phyloP scores from a whole-genome alignment of 2,888 invertebrate species.

The Macrosoma leucophasiata region DNA sequence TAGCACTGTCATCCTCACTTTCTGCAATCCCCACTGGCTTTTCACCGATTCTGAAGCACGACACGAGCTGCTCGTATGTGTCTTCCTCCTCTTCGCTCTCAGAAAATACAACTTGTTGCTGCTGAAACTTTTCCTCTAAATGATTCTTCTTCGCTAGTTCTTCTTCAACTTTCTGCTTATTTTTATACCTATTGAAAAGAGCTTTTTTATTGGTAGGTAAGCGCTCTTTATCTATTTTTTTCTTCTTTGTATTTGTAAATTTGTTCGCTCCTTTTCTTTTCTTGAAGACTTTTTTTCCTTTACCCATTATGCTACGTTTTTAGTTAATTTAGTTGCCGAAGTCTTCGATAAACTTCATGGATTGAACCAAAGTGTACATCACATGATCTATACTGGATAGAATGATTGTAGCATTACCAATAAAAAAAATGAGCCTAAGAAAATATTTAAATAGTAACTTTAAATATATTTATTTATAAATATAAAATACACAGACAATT shows the following conservation, averaged over 20 bases:
- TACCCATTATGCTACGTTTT: too few relatives aligned
- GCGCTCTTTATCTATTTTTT: constrained; percentile 37
- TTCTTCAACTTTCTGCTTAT: constrained; percentile 64
- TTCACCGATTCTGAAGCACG: constrained; percentile 54
- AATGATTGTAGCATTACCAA: too few relatives aligned
- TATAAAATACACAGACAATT: too few relatives aligned
- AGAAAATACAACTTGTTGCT: constrained; percentile 50
- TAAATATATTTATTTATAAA: too few relatives aligned
- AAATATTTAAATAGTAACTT: too few relatives aligned
- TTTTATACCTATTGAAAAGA: constrained; percentile 67
- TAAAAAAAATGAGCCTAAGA: too few relatives aligned
- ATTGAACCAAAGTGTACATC: too few relatives aligned
- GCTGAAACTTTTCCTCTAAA: constrained; percentile 48
- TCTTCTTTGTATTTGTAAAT: constrained; percentile 40
- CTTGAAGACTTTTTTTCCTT: constrained; percentile 28
- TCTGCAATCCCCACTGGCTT: constrained; percentile 33
- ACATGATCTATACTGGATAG: too few relatives aligned
- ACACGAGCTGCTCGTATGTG: constrained; percentile 67
- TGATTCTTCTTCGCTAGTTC: constrained; percentile 56
- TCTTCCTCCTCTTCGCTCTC: constrained; percentile 73
- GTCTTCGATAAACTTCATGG: too few relatives aligned
- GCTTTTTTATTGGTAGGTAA: constrained; percentile 56
- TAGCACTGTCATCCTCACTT: constrained; percentile 41
- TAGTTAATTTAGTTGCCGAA: too few relatives aligned
- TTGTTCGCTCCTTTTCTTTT: constrained; percentile 41